Evolutionary conservation across 2,113 vertebrate genomes (phyloP).

Genomic region (Gobio gobio): DNA sequence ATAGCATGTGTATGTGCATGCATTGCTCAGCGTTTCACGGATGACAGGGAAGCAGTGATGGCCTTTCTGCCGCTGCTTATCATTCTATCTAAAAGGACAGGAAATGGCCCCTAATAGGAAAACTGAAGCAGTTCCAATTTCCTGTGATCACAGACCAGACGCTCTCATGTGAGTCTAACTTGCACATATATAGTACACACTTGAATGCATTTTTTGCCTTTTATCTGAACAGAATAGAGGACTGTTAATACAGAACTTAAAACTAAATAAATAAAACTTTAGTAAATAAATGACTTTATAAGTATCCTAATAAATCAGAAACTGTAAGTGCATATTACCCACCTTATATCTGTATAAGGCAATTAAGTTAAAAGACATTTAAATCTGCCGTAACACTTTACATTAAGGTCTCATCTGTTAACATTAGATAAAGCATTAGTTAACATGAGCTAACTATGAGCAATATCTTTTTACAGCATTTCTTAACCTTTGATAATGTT

Average conservation of each 20-base stretch:
- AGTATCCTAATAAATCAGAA: not conserved
- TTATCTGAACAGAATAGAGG: not conserved
- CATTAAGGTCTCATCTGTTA: too few relatives aligned
- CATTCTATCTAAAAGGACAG: conserved; percentile 63
- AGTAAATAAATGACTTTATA: not conserved
- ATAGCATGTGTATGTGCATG: conserved; percentile 3
- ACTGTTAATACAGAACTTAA: not conserved
- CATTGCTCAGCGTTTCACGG: conserved; percentile 58
- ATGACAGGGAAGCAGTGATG: conserved; percentile 56
- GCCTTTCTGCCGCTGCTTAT: conserved; percentile 56
- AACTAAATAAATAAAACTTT: too few relatives aligned
- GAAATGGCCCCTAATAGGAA: conserved; percentile 66
- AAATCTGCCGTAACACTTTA: too few relatives aligned
- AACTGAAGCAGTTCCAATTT: conserved; percentile 64
- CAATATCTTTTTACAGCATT: too few relatives aligned
- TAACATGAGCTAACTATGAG: too few relatives aligned
- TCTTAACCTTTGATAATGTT: too few relatives aligned
- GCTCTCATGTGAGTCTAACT: not conserved
- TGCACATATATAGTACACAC: conserved; percentile 26
- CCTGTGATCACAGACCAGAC: conserved; percentile 62
- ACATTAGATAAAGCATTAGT: too few relatives aligned
- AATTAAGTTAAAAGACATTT: too few relatives aligned
- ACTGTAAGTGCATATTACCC: not conserved
- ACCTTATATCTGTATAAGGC: not conserved
- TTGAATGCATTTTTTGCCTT: conserved; percentile 19